A percentile compares a stretch with the other conserved stretches of the same genome.
These are phyloP conservation scores for Merodon equestris DNA, from an alignment of 2,888 invertebrate genomes.

Conservation along the genomic window DNA sequence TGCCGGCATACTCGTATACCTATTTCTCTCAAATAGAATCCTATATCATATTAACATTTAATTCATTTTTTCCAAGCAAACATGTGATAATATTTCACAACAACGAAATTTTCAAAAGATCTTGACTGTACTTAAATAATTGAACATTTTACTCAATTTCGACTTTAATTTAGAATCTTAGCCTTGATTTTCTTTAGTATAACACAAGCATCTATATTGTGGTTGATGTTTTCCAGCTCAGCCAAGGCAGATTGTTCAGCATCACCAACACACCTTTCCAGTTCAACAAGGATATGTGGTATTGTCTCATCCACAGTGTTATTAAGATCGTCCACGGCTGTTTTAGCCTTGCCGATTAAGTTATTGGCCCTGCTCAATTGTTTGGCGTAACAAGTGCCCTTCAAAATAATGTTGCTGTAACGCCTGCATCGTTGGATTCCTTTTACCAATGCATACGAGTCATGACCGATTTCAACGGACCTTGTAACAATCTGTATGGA, in stretches of 20 bases:
- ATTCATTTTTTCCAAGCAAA: too few species aligned
- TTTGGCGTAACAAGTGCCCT: constrained; percentile 7
- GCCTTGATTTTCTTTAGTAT: neutral
- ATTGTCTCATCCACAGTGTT: constrained; percentile 24
- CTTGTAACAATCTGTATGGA: neutral
- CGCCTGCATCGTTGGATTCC: constrained; percentile 10
- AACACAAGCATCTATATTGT: constrained; percentile 1
- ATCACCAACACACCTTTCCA: constrained; percentile 6
- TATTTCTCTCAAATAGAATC: too few species aligned
- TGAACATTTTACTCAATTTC: too few species aligned
- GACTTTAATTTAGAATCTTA: too few species aligned
- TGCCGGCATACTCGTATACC: too few species aligned
- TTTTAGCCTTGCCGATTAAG: constrained; percentile 1
- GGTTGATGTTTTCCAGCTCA: constrained; percentile 5
- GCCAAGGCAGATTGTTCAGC: constrained; percentile 2
- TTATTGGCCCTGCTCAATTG: neutral
- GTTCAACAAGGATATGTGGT: constrained; percentile 2
- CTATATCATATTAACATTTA: too few species aligned
- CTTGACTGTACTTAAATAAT: too few species aligned
- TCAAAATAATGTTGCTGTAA: constrained; percentile 1
- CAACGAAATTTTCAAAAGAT: too few species aligned
- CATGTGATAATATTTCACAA: too few species aligned
- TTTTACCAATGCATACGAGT: neutral
- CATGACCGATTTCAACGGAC: neutral
- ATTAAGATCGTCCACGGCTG: neutral